Base-by-base conservation (phyloP, 2,888 invertebrate species). In the Drosophila fulvimacula region DNA sequence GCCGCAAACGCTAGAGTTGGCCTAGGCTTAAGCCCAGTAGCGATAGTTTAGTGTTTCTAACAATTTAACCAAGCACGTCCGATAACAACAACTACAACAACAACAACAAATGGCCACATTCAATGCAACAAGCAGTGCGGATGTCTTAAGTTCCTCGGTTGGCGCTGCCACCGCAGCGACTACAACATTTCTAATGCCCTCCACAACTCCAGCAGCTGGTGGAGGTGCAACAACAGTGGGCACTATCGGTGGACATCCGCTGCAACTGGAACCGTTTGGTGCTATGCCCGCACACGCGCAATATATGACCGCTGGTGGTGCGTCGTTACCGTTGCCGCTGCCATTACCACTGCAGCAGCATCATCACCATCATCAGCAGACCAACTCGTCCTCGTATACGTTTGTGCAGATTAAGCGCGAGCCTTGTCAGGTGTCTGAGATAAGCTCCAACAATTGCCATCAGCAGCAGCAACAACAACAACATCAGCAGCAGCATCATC, bases 361-460 rank as follows among this genome's bases (percentile, higher is more conserved):
- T 55, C 75, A 76, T 17, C 88, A 73, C 51, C 76, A 69, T 64
- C 77, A 78, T 34, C 90, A 91, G 73, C 90, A 90, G 65, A 81
- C 88, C n/a, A 91, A 90, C 56, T 88, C 90, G 41, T 82, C 91
- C 11, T 87, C 91, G 64, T 90, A 91, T 61, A 92, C 92, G 17
- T 90, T 92, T 77, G 89, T 92, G 63, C 92, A 92, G 77, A 92
- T 93, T 19, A 93, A 93, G 78, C 89, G 92, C 21, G 93, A 93
- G 72, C 93, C 93, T 69, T 93, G 93, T 74, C 93, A 93, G 83
- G 93, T 93, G 21, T 92, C 93, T 52, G 93, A 93, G 81, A 92
- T 92, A 24, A 92, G 92, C 48, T 92, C 93, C 46, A 92, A 92
- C 73, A 91, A 90, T 79, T 85, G 90, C 62, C 90, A 90, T 59